phyloP scores from a whole-genome alignment of 1,140 invertebrate genomes.

The Eupristina koningsbergeri region DNA sequence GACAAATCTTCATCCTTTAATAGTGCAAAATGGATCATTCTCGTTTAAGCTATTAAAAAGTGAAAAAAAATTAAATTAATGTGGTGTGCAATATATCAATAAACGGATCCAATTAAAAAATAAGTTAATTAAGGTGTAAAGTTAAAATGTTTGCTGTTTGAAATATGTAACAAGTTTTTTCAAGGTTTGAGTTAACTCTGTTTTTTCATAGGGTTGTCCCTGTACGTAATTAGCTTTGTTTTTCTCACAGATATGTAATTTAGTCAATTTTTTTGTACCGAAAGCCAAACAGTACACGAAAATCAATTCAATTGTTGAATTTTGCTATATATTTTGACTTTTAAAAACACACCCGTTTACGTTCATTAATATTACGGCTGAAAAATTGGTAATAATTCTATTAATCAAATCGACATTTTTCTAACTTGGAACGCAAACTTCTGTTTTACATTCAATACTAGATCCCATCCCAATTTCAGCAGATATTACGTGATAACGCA shows the following conservation, averaged over 20 bases:
- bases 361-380: not conserved
- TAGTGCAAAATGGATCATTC: not conserved
- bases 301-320: too few species aligned
- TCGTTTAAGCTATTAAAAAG: not conserved
- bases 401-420: not conserved
- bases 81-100: not conserved
- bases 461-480: not conserved
- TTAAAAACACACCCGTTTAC: not conserved
- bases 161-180: not conserved
- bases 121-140: not conserved
- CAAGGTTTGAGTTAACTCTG: too few species aligned
- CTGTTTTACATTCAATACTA: not conserved
- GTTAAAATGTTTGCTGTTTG: not conserved
- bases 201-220: not conserved
- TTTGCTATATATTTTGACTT: not conserved
- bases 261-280: not conserved
- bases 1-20: not conserved
- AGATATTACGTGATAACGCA: constrained; percentile 5
- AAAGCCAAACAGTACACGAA: too few species aligned
- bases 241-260: not conserved
- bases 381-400: not conserved
- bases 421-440: not conserved
- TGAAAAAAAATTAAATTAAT: too few species aligned
- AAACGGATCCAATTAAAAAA: not conserved
- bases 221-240: not conserved